These are phyloP conservation scores for Strigops habroptila DNA, from an alignment of 2,113 vertebrate genomes.

Conservation along the genomic window DNA sequence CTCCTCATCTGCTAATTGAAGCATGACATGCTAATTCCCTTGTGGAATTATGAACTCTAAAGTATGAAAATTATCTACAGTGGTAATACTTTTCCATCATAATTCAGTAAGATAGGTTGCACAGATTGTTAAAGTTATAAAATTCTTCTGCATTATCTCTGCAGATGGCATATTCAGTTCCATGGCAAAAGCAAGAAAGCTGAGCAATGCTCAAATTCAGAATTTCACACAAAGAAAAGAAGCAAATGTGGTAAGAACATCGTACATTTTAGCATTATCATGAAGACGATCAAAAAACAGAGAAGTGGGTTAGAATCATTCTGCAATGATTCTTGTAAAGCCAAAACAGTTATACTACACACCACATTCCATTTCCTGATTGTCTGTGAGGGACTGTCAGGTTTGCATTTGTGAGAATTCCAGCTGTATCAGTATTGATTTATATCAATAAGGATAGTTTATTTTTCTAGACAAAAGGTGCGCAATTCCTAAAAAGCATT, in stretches of 20 bases:
- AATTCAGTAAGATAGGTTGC: not conserved
- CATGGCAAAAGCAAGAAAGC: not conserved
- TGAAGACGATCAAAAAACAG: not conserved
- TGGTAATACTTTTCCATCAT: not conserved
- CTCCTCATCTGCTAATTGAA: slow-evolving; percentile 9
- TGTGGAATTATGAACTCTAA: not conserved
- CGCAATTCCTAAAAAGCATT: not conserved
- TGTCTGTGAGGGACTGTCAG: not conserved
- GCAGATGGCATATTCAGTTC: not conserved
- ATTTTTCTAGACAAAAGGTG: not conserved
- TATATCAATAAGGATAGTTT: not conserved
- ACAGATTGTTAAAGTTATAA: not conserved
- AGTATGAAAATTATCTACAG: not conserved
- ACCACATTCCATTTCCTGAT: not conserved
- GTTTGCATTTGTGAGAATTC: not conserved
- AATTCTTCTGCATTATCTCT: not conserved
- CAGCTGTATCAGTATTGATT: not conserved
- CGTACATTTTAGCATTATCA: not conserved
- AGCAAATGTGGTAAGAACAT: not conserved
- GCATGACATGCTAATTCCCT: not conserved
- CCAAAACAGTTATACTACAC: not conserved
- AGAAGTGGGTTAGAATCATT: not conserved
- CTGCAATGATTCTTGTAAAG: not conserved
- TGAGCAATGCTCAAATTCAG: not conserved
- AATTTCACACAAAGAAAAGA: not conserved